Evolutionary conservation across 1,140 invertebrate genomes (phyloP), one percentile per base, ranked within the genome.

Genomic region (Drosophila baimaii): DNA sequence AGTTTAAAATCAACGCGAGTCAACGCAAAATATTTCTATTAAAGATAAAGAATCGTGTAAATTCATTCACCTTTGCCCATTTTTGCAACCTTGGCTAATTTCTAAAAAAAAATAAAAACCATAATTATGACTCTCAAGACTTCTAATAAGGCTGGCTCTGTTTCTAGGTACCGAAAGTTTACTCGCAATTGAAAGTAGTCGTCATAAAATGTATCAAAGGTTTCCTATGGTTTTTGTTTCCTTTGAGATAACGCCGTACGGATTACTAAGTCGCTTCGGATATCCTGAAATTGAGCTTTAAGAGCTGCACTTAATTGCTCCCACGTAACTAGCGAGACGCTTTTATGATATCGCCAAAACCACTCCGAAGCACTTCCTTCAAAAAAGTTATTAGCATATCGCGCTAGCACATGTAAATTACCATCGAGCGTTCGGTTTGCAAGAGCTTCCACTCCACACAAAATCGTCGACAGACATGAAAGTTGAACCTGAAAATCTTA

Each of bases 301-400:
- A 57, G 29, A 25, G 63, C 41, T 12, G n/a, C 2, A 17, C 41
- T 43, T 35, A 65, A 23, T 5, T 57, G 27, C 3, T 56, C 15
- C 52, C 63, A 46, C 25, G 35, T 37, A 19, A 57, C 54, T 43
- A 31, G 17, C 2, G 19, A 8, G 3, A 61, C 46, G n/a, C 65
- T 52, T 49, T 52, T 69, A 29, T 69, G 15, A 47, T 25, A 69
- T 7, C 35, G 56, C 56, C 56, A 59, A 13, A 37, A 52, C 55
- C 56, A 68, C 27, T 68, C 64, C 12, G 17, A 41, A 1, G 44
- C 46, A 15, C 56, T 52, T 9, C 27, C 35, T 43, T 59, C 27
- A 25, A 68, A 68, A 2, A 68, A 19, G 43, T 44, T 23, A 44
- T 44, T 44, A 19, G 56, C 64, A 35, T 68, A 59, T n/a, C 46